Base-by-base conservation (phyloP, 2,888 invertebrate species). In the Tiphia femorata region DNA sequence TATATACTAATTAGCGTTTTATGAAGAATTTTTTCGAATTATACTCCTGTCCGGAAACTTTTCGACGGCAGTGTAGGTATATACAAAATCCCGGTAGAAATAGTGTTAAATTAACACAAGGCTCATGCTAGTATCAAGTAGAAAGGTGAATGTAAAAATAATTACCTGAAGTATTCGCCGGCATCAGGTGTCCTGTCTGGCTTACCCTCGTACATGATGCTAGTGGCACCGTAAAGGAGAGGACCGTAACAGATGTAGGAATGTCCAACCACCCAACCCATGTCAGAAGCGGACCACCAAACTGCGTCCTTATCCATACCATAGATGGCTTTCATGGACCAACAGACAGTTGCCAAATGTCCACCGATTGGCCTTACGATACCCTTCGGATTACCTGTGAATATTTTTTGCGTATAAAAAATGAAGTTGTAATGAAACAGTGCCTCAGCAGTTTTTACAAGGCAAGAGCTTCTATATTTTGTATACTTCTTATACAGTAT, bases 181-280 rank as follows among this genome's bases (percentile, higher is more conserved):
- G 96, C 92, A 83, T 97, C 94, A 0, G 97, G 97, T 0, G 97
- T 97, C 59, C 96, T 90, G 71, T 97, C 96, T 0, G 97, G 97
- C 80, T 97, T 97, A 2, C 97, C 97, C 84, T 97, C 94, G 76
- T 93, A 95, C 85, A 95, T 88, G 16, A 95, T 87, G 44, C 91
- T 92, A 0, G 96, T 96, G 37, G 91, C 86, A 0, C 96, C 94
- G 64, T 91, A 90, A 0, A 95, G 84, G 3, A 97, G 85, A 0
- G 97, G 97, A 0, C 92, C 97, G 73, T 97, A 97, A 81, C 95
- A 95, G 69, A 96, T 96, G 81, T 96, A 97, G 0, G 96, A 96
- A 78, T 96, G 96, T 0, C 97, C 97, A 0, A 97, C 96, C 0
- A 97, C 96, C 95, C 95, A 95, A 8, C 95, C 95, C 48, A 93